phyloP scores from a whole-genome alignment of 2,113 vertebrate genomes.

The Prochilodus magdalenae region DNA sequence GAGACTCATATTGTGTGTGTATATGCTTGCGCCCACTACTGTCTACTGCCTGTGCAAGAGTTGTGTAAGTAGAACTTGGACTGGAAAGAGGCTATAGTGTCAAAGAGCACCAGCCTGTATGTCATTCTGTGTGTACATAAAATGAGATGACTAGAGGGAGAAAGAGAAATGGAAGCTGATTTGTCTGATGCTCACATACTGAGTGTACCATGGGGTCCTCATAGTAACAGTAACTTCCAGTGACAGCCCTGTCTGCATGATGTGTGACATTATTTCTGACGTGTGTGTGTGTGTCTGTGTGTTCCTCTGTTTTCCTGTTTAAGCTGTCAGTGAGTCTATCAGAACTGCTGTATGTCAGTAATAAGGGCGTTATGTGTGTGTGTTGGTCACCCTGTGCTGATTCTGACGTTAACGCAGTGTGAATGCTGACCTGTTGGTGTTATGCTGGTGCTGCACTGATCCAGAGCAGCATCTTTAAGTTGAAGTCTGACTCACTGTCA shows the following conservation, averaged over 20 bases:
- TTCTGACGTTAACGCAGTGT: slow-evolving; percentile 29
- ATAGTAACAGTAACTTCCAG: background rate
- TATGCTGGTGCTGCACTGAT: slow-evolving; percentile 43
- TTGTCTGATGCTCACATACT: slow-evolving; percentile 12
- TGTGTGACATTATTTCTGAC: slow-evolving; percentile 36
- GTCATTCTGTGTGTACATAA: slow-evolving; percentile 11
- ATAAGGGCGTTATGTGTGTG: slow-evolving; percentile 27
- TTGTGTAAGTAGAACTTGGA: background rate
- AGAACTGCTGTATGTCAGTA: slow-evolving; percentile 15
- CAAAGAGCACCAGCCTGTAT: slow-evolving; percentile 33
- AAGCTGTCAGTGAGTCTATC: background rate
- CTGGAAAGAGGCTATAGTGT: slow-evolving; percentile 23
- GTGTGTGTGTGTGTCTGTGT: slow-evolving; percentile 6
- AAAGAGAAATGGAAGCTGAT: slow-evolving; percentile 3
- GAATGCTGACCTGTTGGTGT: slow-evolving; percentile 20
- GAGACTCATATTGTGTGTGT: background rate
- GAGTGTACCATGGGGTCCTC: background rate
- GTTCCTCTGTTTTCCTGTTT: slow-evolving; percentile 15
- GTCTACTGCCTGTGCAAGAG: background rate
- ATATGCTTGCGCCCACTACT: background rate
- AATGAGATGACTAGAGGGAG: background rate
- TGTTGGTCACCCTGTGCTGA: background rate
- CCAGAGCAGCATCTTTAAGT: slow-evolving; percentile 58
- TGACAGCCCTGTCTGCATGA: slow-evolving; percentile 22
- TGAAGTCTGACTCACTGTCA: slow-evolving; percentile 57